phyloP scores from a whole-genome alignment of 2,113 vertebrate species.

The Martes martes region DNA sequence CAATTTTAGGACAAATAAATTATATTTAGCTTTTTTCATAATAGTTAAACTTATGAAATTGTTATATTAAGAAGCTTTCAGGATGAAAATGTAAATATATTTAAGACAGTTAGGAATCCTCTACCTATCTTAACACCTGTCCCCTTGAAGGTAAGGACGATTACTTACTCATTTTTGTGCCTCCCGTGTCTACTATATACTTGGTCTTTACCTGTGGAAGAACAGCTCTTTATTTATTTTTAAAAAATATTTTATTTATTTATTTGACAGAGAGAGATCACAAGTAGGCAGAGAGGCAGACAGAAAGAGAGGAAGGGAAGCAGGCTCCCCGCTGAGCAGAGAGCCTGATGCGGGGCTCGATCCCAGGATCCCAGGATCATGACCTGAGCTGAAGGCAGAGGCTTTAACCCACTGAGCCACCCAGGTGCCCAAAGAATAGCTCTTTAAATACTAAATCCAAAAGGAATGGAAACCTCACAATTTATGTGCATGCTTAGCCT shows the following conservation, averaged over 20 bases:
- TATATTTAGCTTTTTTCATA: neutral
- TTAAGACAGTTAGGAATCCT: neutral
- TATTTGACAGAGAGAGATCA: too few relatives aligned
- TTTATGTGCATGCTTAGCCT: neutral
- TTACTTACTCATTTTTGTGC: neutral
- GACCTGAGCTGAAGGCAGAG: too few relatives aligned
- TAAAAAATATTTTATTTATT: too few relatives aligned
- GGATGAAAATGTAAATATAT: neutral
- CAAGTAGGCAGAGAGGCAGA: too few relatives aligned
- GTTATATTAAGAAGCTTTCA: neutral
- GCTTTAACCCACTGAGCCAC: too few relatives aligned
- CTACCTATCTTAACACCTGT: neutral
- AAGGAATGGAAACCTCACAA: neutral
- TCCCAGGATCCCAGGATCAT: too few relatives aligned
- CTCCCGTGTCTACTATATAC: neutral
- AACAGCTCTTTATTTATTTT: neutral
- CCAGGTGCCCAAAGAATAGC: neutral
- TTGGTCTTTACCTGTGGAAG: neutral
- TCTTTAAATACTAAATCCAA: neutral
- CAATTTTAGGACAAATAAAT: neutral
- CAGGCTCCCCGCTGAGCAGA: too few relatives aligned
- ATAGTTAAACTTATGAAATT: neutral
- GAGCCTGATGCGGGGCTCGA: too few relatives aligned
- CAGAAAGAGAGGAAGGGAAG: too few relatives aligned
- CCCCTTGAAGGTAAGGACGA: neutral